phyloP scores from a whole-genome alignment of 2,888 invertebrate species.

The Drosophila tripunctata region DNA sequence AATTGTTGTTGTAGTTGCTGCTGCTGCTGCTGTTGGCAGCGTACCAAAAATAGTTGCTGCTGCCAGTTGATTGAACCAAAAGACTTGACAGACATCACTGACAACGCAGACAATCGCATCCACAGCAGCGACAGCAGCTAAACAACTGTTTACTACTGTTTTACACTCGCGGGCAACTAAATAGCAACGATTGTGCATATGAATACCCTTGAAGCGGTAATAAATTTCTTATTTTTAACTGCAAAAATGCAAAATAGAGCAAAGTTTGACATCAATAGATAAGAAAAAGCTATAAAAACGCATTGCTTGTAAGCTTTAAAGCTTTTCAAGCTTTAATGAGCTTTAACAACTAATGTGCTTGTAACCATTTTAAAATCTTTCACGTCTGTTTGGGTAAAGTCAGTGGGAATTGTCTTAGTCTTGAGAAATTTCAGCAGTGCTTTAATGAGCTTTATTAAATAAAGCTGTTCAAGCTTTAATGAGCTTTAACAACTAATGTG shows the following conservation, averaged over 20 bases:
- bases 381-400: too few species aligned
- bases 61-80: conserved; percentile 64
- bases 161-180: conserved; percentile 43
- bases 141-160: conserved; percentile 35
- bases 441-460: too few species aligned
- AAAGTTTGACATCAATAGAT: background rate
- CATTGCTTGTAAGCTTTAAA: too few species aligned
- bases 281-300: too few species aligned
- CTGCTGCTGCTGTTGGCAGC: conserved; percentile 53
- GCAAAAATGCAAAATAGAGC: background rate
- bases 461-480: too few species aligned
- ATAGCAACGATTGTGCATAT: conserved; percentile 41
- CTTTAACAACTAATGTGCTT: too few species aligned
- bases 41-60: conserved; percentile 71
- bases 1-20: background rate
- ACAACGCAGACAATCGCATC: conserved; percentile 43
- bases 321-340: too few species aligned
- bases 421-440: too few species aligned
- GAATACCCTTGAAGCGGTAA: conserved; percentile 6
- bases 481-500: too few species aligned
- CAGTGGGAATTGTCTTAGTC: too few species aligned
- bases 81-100: conserved; percentile 38
- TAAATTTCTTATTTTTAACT: background rate
- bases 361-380: too few species aligned
- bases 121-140: conserved; percentile 21